phyloP scores from a whole-genome alignment of 1,140 invertebrate genomes.

The Leguminivora glycinivorella region DNA sequence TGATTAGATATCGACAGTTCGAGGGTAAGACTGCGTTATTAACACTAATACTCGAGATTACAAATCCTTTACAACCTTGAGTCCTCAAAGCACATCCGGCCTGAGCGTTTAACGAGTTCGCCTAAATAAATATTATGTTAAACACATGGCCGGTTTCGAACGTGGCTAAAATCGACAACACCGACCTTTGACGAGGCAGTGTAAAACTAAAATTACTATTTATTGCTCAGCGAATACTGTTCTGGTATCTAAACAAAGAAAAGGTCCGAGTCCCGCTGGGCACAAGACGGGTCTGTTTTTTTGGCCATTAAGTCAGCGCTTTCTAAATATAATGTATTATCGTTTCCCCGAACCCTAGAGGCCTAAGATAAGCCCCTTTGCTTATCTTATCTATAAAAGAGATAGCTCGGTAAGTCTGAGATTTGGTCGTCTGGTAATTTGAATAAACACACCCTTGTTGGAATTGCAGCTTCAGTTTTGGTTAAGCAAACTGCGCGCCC shows the following conservation, averaged over 20 bases:
- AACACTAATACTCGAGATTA: constrained; percentile 21
- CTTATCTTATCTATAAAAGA: constrained; percentile 59
- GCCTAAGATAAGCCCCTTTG: constrained; percentile 52
- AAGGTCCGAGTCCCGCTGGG: constrained; percentile 15
- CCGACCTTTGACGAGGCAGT: constrained; percentile 34
- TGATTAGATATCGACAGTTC: constrained; percentile 8
- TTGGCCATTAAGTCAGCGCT: constrained; percentile 39
- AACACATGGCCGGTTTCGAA: constrained; percentile 58
- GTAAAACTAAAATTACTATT: constrained; percentile 42
- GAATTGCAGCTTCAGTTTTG: neutral
- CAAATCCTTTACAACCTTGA: constrained; percentile 65
- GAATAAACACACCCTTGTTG: neutral
- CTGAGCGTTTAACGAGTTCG: constrained; percentile 64
- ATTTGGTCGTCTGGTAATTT: constrained; percentile 36
- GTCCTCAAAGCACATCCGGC: constrained; percentile 71
- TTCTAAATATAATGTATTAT: constrained; percentile 55
- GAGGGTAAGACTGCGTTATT: constrained; percentile 5
- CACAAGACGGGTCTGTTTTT: constrained; percentile 40
- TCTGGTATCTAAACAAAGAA: constrained; percentile 29
- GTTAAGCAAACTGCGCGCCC: constrained; percentile 5
- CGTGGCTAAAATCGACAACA: constrained; percentile 34
- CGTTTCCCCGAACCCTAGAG: constrained; percentile 43
- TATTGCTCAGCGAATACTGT: constrained; percentile 52
- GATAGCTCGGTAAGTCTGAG: constrained; percentile 45
- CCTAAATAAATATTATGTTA: constrained; percentile 72